phyloP scores from a whole-genome alignment of 2,113 vertebrate species.

The Scomber colias region DNA sequence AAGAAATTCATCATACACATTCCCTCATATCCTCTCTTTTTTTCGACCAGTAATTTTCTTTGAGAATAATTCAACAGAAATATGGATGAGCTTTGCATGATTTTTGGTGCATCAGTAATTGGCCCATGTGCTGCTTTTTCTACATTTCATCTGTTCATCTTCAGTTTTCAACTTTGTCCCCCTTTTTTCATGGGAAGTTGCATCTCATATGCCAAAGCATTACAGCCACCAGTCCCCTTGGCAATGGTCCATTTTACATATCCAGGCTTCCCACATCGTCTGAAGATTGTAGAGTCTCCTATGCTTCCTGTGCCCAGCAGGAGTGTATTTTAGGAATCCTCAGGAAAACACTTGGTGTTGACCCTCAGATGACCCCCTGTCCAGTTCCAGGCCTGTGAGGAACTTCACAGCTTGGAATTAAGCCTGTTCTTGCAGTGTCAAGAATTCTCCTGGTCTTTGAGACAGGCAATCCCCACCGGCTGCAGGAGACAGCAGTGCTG shows the following conservation, averaged over 20 bases:
- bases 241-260: slow-evolving; percentile 60
- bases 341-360: slow-evolving; percentile 74
- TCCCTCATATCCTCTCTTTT: slow-evolving; percentile 29
- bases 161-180: slow-evolving; percentile 45
- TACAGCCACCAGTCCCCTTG: slow-evolving; percentile 40
- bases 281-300: slow-evolving; percentile 60
- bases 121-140: slow-evolving; percentile 25
- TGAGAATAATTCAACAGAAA: slow-evolving; percentile 68
- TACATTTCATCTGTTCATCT: slow-evolving; percentile 37
- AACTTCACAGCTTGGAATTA: slow-evolving; percentile 84
- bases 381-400: slow-evolving; percentile 79
- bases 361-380: slow-evolving; percentile 77
- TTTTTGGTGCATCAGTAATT: slow-evolving; percentile 58
- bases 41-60: slow-evolving; percentile 54
- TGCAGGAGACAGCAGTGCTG: slow-evolving; percentile 38
- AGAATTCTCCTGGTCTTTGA: slow-evolving; percentile 70
- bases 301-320: slow-evolving; percentile 71
- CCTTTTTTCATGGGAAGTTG: slow-evolving; percentile 59
- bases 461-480: slow-evolving; percentile 48
- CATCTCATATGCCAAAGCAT: slow-evolving; percentile 27
- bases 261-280: slow-evolving; percentile 52
- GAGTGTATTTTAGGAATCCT: slow-evolving; percentile 78
- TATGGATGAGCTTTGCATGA: slow-evolving; percentile 53
- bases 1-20: slow-evolving; percentile 42
- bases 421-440: slow-evolving; percentile 79